A percentile compares a stretch with the other conserved stretches of the same genome.
These are phyloP conservation scores for Diloba caeruleocephala DNA, from an alignment of 2,888 invertebrate genomes.

Conservation along the genomic window DNA sequence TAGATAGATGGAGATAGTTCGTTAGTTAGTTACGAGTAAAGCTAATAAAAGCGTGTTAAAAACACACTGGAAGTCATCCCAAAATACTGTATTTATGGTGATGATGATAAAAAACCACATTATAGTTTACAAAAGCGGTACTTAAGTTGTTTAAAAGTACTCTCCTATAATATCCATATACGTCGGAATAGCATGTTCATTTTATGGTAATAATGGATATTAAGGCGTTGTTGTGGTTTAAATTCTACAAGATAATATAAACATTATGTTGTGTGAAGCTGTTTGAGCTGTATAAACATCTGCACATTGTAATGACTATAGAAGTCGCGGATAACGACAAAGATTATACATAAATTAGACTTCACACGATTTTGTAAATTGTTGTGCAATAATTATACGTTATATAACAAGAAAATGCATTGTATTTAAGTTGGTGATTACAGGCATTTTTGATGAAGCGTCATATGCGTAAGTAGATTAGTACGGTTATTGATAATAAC, in stretches of 20 bases:
- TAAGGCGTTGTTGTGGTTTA: constrained; percentile 4
- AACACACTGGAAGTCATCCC: too few species aligned
- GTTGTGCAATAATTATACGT: constrained; percentile 4
- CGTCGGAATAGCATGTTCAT: constrained; percentile 6
- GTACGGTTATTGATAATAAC: too few species aligned
- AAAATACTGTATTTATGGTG: too few species aligned
- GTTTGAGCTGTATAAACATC: constrained; percentile 11
- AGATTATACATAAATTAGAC: constrained; percentile 17
- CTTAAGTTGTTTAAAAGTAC: constrained; percentile 5
- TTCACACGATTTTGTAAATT: constrained; percentile 16
- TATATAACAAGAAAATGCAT: constrained; percentile 5
- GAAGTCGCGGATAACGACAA: constrained; percentile 4
- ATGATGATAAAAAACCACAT: neutral
- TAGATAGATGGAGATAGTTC: too few species aligned
- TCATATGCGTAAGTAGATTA: too few species aligned
- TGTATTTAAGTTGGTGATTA: too few species aligned
- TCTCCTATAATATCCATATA: constrained; percentile 3
- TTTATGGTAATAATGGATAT: constrained; percentile 22
- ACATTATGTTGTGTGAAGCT: constrained; percentile 25
- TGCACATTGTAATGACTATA: constrained; percentile 5
- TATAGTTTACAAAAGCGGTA: constrained; percentile 2
- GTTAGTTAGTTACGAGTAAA: too few species aligned
- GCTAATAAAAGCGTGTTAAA: too few species aligned
- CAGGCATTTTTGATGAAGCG: too few species aligned
- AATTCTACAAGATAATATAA: constrained; percentile 27